Conservation (phyloP, 2,797 vertebrate genomes). For the Pseudochirops cupreus region DNA sequence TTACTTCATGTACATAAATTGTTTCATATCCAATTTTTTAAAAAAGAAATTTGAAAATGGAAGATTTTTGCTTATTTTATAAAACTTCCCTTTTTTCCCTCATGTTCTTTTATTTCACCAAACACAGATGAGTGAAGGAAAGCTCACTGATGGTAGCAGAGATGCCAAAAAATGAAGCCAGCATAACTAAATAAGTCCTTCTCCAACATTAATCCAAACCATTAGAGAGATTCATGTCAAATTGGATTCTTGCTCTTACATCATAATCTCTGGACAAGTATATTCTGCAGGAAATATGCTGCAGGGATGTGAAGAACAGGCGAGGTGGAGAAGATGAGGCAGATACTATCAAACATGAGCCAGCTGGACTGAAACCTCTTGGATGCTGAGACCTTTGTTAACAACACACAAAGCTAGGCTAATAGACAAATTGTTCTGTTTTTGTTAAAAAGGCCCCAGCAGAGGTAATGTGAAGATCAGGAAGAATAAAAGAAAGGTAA, state of each 20-base stretch:
- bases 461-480: not conserved
- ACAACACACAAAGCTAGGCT: not conserved
- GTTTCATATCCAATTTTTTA: not conserved
- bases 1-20: not conserved
- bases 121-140: not conserved
- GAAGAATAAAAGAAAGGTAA: not conserved
- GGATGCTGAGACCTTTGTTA: not conserved
- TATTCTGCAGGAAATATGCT: not conserved
- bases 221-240: not conserved
- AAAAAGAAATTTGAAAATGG: not conserved
- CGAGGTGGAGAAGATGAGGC: conserved; percentile 23
- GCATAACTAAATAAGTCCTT: not conserved
- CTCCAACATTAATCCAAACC: not conserved
- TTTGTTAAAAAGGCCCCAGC: not conserved
- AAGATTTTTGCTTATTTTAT: not conserved
- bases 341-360: conserved; percentile 13
- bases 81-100: not conserved
- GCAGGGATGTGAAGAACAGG: not conserved
- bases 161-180: not conserved
- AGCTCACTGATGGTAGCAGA: not conserved
- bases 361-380: not conserved
- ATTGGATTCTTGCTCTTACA: not conserved
- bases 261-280: not conserved
- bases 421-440: not conserved
- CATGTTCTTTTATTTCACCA: not conserved